phyloP scores from a whole-genome alignment of 2,888 invertebrate species.

The Amphipoea oculea region DNA sequence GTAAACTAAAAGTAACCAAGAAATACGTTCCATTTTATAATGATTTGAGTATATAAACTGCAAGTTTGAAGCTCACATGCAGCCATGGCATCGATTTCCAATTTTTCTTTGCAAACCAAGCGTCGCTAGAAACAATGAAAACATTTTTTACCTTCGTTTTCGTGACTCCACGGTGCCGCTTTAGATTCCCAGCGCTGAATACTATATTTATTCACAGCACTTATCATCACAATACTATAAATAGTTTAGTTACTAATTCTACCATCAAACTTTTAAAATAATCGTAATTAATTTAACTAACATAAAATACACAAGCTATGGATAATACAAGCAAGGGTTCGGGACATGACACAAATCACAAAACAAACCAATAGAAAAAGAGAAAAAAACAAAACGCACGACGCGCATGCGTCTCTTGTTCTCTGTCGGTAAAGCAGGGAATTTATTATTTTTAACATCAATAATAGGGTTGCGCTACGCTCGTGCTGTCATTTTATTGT shows the following conservation, averaged over 20 bases:
- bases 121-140: constrained; percentile 85
- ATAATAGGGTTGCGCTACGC: constrained; percentile 68
- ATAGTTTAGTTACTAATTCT: constrained; percentile 80
- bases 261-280: constrained; percentile 83
- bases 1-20: constrained; percentile 42
- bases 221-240: constrained; percentile 90
- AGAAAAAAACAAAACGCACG: constrained; percentile 80
- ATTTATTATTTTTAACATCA: constrained; percentile 73
- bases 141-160: constrained; percentile 90
- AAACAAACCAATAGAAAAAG: constrained; percentile 89
- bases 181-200: constrained; percentile 89
- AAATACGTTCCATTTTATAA: constrained; percentile 16
- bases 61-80: constrained; percentile 23
- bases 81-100: constrained; percentile 74
- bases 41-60: neutral
- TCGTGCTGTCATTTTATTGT: constrained; percentile 16
- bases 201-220: constrained; percentile 89
- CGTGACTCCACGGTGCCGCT: constrained; percentile 91
- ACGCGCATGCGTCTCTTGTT: constrained; percentile 86
- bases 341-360: constrained; percentile 87
- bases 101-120: constrained; percentile 73
- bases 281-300: constrained; percentile 80
- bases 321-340: constrained; percentile 84
- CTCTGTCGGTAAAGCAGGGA: constrained; percentile 82
- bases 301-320: constrained; percentile 86